These are phyloP conservation scores for Melinaea menophilus DNA, from an alignment of 2,888 invertebrate species.

Conservation along the genomic window DNA sequence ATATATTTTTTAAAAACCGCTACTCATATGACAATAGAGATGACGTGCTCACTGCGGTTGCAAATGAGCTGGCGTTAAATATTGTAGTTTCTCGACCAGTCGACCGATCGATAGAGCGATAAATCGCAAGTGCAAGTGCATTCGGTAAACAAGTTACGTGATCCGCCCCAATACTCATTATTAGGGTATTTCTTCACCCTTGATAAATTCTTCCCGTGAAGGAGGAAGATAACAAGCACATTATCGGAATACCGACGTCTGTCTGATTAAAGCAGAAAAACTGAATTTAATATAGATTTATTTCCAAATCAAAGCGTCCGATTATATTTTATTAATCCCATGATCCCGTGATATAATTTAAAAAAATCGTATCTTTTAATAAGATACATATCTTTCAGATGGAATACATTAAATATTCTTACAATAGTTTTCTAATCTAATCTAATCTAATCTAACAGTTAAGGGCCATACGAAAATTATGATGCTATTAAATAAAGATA, in stretches of 20 bases:
- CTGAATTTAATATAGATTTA: constrained; percentile 73
- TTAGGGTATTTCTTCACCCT: constrained; percentile 71
- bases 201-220: constrained; percentile 56
- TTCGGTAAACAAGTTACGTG: constrained; percentile 42
- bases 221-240: constrained; percentile 69
- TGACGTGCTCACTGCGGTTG: constrained; percentile 31
- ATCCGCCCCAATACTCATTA: constrained; percentile 67
- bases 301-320: constrained; percentile 31
- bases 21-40: constrained; percentile 34
- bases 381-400: too few species aligned
- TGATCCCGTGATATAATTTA: too few species aligned
- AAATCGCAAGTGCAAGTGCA: constrained; percentile 23
- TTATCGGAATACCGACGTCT: constrained; percentile 74
- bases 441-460: constrained; percentile 32
- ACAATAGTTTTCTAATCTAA: constrained; percentile 14
- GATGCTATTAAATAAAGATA: constrained; percentile 62
- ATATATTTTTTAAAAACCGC: constrained; percentile 32
- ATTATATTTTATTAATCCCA: too few species aligned
- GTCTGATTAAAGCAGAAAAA: constrained; percentile 69
- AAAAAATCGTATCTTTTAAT: too few species aligned
- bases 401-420: too few species aligned
- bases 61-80: constrained; percentile 26
- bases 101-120: constrained; percentile 21
- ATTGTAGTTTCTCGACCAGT: constrained; percentile 21
- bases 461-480: constrained; percentile 49